Percentiles rank a stretch among this genome's conserved stretches.
These are phyloP conservation scores for Siniperca undulata DNA, from an alignment of 2,797 vertebrate species.

Conservation along the genomic window DNA sequence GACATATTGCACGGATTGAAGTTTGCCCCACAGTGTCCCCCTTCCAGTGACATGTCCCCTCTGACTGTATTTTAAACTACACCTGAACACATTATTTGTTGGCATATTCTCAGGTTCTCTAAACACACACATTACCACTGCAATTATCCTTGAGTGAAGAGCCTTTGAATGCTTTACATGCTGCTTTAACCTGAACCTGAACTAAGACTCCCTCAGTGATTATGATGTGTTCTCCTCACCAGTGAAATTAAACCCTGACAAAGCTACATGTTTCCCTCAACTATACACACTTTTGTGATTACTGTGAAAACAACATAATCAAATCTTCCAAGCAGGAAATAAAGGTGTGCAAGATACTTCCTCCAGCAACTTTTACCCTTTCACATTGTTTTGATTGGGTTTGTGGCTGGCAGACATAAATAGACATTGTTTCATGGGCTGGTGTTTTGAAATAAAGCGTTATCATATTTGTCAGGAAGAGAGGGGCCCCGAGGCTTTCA, in stretches of 20 bases:
- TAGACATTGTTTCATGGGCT: constrained; percentile 16
- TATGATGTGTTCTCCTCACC: constrained; percentile 25
- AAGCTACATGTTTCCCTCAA: constrained; percentile 22
- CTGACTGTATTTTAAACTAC: constrained; percentile 17
- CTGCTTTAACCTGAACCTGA: constrained; percentile 56
- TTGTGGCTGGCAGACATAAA: constrained; percentile 19
- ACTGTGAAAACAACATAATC: constrained; percentile 36
- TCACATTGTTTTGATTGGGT: constrained; percentile 17
- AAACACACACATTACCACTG: constrained; percentile 43
- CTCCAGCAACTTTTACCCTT: constrained; percentile 4
- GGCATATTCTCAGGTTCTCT: constrained; percentile 28
- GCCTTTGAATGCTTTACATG: constrained; percentile 30
- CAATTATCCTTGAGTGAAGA: constrained; percentile 64
- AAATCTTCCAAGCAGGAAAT: constrained; percentile 20
- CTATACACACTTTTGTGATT: constrained; percentile 21
- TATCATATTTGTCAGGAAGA: constrained; percentile 40
- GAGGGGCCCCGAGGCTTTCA: constrained; percentile 35
- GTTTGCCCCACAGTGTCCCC: not conserved
- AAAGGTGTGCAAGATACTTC: constrained; percentile 3
- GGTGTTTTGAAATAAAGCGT: constrained; percentile 34
- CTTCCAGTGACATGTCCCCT: not conserved
- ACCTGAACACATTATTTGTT: constrained; percentile 37
- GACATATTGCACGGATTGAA: not conserved
- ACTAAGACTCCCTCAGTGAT: constrained; percentile 30
- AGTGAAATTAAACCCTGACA: constrained; percentile 36